Base-by-base conservation (phyloP, 2,797 vertebrate species). In the Gallinago stenura region DNA sequence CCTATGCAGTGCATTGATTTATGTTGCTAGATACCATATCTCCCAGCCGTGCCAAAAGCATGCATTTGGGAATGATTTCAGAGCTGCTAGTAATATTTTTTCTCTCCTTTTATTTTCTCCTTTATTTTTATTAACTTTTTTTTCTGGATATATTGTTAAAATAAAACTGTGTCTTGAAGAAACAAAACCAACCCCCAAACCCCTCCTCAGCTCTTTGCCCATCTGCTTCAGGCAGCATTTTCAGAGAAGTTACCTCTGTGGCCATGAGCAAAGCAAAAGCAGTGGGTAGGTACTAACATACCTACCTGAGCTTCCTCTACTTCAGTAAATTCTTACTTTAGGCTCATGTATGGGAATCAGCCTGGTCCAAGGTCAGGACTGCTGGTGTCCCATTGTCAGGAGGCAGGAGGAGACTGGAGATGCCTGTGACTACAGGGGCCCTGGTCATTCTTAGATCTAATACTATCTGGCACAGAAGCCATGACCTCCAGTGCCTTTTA, bases 121-220 rank as follows among this genome's bases (percentile, higher is more conserved):
- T 92, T 96, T 81, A 85, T 90, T 95, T 96, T 95, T 95, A 95
- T 95, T 70, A 93, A 92, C 94, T 92, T 90, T 94, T 92, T 51
- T 30, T 91, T 31, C 79, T 53, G 79, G 64, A 64, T 83, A 53
- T 22, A 5, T 80, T 15, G 15, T 87, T 83, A 97, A 82, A 95
- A 93, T 60, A 89, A 92, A 95, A 69, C 30, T 7, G 24, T 12
- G 41, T 39, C 86, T 69, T 25, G 13, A 86, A 96, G 86, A 91
- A 92, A 93, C 88, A 81, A 46, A 90, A n/a, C 39, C 72, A 73
- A 95, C 19, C 15, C 48, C 24, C 51, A 68, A 84, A 3, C 13
- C 39, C 7, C 35, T 22, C 62, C 57, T 61, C 58, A 37, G 78
- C n/a, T 60, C 64, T 80, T 80, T 15, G 25, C 37, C 43, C 58